These are phyloP conservation scores for Hemaris fuciformis DNA, from an alignment of 2,888 invertebrate genomes.

Conservation along the genomic window DNA sequence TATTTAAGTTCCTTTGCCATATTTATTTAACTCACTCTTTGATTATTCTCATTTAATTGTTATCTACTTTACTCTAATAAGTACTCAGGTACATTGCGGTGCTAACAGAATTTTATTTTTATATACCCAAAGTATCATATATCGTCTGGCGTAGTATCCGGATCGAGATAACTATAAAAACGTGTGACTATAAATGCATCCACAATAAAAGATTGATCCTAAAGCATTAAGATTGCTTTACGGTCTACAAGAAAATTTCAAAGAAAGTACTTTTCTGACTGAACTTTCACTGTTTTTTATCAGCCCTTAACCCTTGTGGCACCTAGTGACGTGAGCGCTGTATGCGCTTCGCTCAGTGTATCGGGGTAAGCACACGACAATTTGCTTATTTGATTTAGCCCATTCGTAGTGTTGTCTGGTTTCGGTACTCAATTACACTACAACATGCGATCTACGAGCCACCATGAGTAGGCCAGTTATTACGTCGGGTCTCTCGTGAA, in stretches of 20 bases:
- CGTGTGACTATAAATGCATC: no score
- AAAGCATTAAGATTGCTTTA: no score
- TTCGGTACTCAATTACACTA: slow-evolving; percentile 9
- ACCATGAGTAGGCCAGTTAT: slow-evolving; percentile 9
- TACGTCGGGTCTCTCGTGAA: not conserved
- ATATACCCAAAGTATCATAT: no score
- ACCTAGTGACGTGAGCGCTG: not conserved
- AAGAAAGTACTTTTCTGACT: not conserved
- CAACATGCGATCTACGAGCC: not conserved
- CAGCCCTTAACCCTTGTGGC: not conserved
- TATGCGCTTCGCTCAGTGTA: not conserved
- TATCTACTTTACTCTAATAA: no score
- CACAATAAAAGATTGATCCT: no score
- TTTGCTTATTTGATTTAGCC: slow-evolving; percentile 10
- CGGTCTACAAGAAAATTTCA: not conserved
- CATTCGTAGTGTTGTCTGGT: slow-evolving; percentile 12
- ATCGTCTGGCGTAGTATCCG: no score
- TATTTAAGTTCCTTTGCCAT: no score
- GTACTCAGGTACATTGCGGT: no score
- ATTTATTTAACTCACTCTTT: no score
- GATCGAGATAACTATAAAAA: no score
- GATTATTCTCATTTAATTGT: no score
- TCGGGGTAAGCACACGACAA: slow-evolving; percentile 6
- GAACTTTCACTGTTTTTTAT: not conserved
- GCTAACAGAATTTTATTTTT: no score